A percentile compares a stretch with the other conserved stretches of the same genome.
Conservation (phyloP, 2,888 invertebrate genomes). For the Luperina nickerlii region DNA sequence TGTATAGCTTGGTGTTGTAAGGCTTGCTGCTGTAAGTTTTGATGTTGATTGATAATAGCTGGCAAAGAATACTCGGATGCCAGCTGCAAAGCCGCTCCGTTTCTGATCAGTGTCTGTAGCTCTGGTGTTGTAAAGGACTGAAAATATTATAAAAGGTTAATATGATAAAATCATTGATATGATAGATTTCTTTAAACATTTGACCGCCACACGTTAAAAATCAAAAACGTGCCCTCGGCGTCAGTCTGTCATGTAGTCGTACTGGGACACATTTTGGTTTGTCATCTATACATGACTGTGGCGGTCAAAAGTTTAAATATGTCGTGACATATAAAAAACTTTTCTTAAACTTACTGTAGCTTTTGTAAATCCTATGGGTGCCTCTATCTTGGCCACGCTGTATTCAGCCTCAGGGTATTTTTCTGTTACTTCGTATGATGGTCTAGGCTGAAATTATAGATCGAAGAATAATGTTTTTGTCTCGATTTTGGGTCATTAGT, state of each 20-base stretch:
- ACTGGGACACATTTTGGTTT: too few relatives aligned
- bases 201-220: too few relatives aligned
- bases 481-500: not conserved
- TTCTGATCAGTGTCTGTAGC: constrained; percentile 81
- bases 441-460: constrained; percentile 74
- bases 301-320: not conserved
- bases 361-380: constrained; percentile 86
- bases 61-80: constrained; percentile 84
- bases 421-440: constrained; percentile 85
- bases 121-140: constrained; percentile 78
- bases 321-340: not conserved
- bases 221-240: too few relatives aligned
- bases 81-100: constrained; percentile 84
- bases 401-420: constrained; percentile 78
- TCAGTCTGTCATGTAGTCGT: too few relatives aligned
- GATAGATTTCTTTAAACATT: too few relatives aligned
- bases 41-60: constrained; percentile 84
- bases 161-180: too few relatives aligned
- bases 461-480: not conserved
- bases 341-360: constrained; percentile 74
- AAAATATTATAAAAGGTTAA: constrained; percentile 6
- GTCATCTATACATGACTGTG: too few relatives aligned
- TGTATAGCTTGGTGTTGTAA: constrained; percentile 72
- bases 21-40: constrained; percentile 78
- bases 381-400: constrained; percentile 79